phyloP scores from a whole-genome alignment of 1,140 invertebrate genomes.

The Papilio machaon region DNA sequence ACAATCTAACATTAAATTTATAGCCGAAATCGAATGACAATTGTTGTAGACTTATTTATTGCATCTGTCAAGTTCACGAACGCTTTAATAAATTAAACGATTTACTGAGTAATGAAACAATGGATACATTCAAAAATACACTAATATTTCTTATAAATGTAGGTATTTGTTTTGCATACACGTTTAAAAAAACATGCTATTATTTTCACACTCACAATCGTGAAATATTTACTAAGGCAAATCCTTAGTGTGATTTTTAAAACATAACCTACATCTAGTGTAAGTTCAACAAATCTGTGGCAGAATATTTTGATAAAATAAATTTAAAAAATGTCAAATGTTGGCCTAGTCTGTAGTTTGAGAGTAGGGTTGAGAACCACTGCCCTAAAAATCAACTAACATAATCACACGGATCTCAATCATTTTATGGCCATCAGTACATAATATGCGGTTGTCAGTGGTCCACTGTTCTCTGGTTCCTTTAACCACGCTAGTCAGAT shows the following conservation, averaged over 20 bases:
- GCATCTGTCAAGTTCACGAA: not conserved
- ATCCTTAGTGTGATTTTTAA: too few relatives aligned
- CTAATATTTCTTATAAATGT: not conserved
- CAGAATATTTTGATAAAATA: too few relatives aligned
- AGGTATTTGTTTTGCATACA: not conserved
- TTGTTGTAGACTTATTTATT: slow-evolving; percentile 33
- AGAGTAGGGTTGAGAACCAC: slow-evolving; percentile 53
- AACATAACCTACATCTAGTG: too few relatives aligned
- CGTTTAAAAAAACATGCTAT: not conserved
- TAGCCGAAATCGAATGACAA: slow-evolving; percentile 21
- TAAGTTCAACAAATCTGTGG: too few relatives aligned
- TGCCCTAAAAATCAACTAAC: slow-evolving; percentile 46
- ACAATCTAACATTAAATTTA: slow-evolving; percentile 19
- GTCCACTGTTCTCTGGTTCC: slow-evolving; percentile 63
- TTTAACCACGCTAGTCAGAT: slow-evolving; percentile 71
- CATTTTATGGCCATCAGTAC: slow-evolving; percentile 64
- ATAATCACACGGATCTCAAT: slow-evolving; percentile 52
- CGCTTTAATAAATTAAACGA: not conserved
- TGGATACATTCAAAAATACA: not conserved
- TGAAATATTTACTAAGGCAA: too few relatives aligned
- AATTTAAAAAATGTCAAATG: not conserved
- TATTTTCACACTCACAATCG: not conserved
- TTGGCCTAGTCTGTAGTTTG: not conserved
- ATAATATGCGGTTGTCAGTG: slow-evolving; percentile 72
- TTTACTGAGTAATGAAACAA: slow-evolving; percentile 2